These are phyloP conservation scores for Pandion haliaetus DNA, from an alignment of 2,113 vertebrate species.

Conservation along the genomic window DNA sequence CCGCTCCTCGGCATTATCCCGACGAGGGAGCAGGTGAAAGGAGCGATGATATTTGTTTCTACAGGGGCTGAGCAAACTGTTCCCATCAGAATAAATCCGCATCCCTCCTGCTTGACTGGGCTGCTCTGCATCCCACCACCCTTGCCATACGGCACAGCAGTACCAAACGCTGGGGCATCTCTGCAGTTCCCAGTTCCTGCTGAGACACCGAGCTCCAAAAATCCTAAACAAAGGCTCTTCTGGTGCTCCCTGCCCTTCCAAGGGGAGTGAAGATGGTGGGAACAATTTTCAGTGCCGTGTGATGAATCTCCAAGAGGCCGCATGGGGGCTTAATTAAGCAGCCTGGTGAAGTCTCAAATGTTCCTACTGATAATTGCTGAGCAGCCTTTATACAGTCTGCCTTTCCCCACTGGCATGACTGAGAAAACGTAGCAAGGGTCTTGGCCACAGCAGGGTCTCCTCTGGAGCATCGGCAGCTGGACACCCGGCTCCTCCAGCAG, in stretches of 20 bases:
- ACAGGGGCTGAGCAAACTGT: not conserved
- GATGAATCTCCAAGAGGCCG: conserved; percentile 57
- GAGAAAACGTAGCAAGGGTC: not conserved
- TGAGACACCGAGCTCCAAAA: not conserved
- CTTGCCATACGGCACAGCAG: fast-evolving
- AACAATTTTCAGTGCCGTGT: not conserved
- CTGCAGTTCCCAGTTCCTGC: not conserved
- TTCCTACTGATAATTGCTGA: conserved; percentile 47
- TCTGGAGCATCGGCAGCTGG: fast-evolving
- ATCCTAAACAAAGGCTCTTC: not conserved
- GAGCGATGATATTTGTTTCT: not conserved
- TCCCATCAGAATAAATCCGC: not conserved
- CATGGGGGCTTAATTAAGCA: conserved; percentile 69
- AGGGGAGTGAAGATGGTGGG: not conserved
- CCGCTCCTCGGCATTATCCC: not conserved
- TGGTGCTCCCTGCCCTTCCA: not conserved
- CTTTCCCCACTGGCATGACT: not conserved
- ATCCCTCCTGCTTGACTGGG: not conserved
- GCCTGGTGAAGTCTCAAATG: conserved; percentile 52
- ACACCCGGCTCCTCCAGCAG: not conserved
- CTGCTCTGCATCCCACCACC: not conserved
- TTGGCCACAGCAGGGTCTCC: not conserved
- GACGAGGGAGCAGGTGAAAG: not conserved
- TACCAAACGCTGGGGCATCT: not conserved
- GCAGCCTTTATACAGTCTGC: not conserved